A percentile compares a stretch with the other conserved stretches of the same genome.
Evolutionary conservation across 2,113 vertebrate genomes (phyloP).

Genomic region (Eolophus roseicapilla): DNA sequence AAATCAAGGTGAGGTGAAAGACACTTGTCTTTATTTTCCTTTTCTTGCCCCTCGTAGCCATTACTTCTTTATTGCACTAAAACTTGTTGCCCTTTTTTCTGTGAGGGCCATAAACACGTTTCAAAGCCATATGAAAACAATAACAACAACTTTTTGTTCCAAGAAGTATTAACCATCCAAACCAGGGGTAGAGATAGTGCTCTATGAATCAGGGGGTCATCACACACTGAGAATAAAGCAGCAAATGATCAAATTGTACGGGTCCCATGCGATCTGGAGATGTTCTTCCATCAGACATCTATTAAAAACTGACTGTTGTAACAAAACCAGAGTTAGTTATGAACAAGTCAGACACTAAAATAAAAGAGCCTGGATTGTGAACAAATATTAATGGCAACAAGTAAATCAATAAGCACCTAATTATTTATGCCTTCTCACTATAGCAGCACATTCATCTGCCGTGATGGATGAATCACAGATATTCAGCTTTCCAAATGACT

Average conservation of each 20-base stretch:
- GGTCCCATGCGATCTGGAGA: not conserved
- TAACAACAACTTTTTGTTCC: not conserved
- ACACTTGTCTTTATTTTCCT: not conserved
- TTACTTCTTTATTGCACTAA: not conserved
- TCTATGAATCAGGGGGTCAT: not conserved
- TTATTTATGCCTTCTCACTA: not conserved
- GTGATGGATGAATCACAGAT: not conserved
- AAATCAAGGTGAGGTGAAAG: not conserved
- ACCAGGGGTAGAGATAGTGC: not conserved
- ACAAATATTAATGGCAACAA: slow-evolving; percentile 36
- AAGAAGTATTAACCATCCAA: not conserved
- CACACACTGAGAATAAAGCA: not conserved
- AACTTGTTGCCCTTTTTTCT: not conserved
- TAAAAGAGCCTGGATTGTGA: slow-evolving; percentile 9
- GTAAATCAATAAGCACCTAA: slow-evolving; percentile 44
- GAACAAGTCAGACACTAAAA: not conserved
- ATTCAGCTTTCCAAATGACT: not conserved
- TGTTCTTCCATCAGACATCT: not conserved
- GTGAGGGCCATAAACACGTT: not conserved
- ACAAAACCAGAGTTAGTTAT: not conserved
- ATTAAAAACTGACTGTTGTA: not conserved
- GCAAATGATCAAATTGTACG: rapidly evolving
- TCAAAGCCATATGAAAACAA: not conserved
- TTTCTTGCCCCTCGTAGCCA: rapidly evolving
- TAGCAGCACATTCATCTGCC: slow-evolving; percentile 51